A percentile compares a stretch with the other conserved stretches of the same genome.
phyloP scores from a whole-genome alignment of 1,140 invertebrate species.

The Uloborus diversus region DNA sequence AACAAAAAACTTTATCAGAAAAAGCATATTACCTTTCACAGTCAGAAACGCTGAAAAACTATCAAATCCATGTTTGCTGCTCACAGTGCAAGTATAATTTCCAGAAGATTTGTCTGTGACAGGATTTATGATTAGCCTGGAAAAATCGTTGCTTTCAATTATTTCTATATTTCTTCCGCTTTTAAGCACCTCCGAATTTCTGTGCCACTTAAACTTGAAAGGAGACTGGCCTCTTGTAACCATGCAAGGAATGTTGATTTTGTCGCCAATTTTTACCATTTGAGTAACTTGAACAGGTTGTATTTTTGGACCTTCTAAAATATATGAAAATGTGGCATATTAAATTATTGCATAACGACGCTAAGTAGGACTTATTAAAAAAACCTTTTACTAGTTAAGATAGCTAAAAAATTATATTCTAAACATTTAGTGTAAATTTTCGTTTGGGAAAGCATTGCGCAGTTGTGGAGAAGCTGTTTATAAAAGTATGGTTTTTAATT shows the following conservation, averaged over 20 bases:
- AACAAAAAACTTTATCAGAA: too few species aligned
- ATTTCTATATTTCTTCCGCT: not conserved
- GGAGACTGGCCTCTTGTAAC: not conserved
- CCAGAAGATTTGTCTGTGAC: slow-evolving; percentile 64
- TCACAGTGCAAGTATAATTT: slow-evolving; percentile 73
- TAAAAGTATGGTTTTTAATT: too few species aligned
- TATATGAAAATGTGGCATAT: not conserved
- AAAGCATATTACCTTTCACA: slow-evolving; percentile 46
- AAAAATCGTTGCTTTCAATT: not conserved
- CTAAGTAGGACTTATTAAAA: too few species aligned
- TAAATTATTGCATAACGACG: too few species aligned
- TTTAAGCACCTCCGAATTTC: not conserved
- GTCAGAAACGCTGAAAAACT: slow-evolving; percentile 26
- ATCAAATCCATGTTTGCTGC: slow-evolving; percentile 64
- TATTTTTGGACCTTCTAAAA: slow-evolving; percentile 29
- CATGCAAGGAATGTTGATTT: not conserved
- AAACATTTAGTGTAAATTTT: too few species aligned
- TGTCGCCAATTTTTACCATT: slow-evolving; percentile 38
- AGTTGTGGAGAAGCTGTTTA: too few species aligned
- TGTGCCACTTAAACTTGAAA: slow-evolving; percentile 36
- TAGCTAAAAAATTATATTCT: too few species aligned
- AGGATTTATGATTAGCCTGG: not conserved
- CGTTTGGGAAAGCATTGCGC: too few species aligned
- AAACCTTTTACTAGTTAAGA: too few species aligned
- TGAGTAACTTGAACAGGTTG: not conserved